phyloP scores from a whole-genome alignment of 2,888 invertebrate species.

The Homarus gammarus region DNA sequence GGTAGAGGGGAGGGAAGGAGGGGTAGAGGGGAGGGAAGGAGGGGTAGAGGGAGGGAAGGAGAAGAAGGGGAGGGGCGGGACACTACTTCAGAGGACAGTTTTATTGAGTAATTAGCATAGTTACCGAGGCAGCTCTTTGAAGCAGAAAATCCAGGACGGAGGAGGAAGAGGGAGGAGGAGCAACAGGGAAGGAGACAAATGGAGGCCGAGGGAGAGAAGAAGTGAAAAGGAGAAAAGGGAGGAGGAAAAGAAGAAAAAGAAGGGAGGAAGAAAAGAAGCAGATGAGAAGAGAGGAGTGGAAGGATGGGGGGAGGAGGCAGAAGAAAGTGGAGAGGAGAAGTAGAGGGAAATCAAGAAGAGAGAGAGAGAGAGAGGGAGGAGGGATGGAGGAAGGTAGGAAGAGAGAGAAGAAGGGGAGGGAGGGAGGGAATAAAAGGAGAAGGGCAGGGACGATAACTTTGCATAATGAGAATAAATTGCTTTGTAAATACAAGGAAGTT shows the following conservation, averaged over 20 bases:
- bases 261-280: no score
- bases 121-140: background rate
- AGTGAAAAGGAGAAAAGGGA: no score
- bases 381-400: no score
- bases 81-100: background rate
- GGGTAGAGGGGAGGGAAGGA: no score
- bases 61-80: background rate
- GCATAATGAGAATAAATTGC: background rate
- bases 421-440: no score
- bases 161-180: background rate
- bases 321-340: no score
- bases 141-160: background rate
- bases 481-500: background rate
- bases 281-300: no score
- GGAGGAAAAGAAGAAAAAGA: background rate
- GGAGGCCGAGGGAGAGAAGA: background rate
- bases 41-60: no score
- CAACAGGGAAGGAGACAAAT: background rate
- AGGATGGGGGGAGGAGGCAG: background rate
- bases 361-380: no score
- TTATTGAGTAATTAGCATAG: constrained; percentile 12
- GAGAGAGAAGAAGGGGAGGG: no score
- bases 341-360: no score
- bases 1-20: background rate
- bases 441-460: background rate